Evolutionary conservation across 2,113 vertebrate genomes (phyloP).

Genomic region (Grallaria varia): DNA sequence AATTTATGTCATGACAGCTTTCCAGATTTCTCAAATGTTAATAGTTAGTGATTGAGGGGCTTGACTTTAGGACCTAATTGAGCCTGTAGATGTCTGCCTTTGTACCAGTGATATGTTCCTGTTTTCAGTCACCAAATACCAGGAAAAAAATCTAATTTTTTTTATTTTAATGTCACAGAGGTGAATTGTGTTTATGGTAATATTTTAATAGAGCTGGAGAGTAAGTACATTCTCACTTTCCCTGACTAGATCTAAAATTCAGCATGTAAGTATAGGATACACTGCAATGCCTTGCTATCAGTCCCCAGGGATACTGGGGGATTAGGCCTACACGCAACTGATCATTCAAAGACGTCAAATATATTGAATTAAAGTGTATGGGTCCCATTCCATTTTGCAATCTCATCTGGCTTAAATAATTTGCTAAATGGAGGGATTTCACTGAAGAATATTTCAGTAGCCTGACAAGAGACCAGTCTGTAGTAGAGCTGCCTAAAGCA

Average conservation of each 20-base stretch:
- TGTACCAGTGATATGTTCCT: background rate
- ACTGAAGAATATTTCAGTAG: background rate
- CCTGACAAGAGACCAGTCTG: background rate
- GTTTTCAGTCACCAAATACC: background rate
- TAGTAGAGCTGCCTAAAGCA: background rate
- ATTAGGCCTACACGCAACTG: background rate
- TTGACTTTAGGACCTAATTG: background rate
- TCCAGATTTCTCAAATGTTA: background rate
- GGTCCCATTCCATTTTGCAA: rapidly evolving
- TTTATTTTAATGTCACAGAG: background rate
- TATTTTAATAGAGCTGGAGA: background rate
- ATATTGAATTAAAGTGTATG: background rate
- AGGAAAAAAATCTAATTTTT: background rate
- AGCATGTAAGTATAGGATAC: background rate
- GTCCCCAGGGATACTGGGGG: background rate
- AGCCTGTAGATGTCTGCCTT: background rate
- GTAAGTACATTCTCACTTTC: background rate
- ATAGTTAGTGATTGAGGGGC: background rate
- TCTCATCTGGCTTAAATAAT: background rate
- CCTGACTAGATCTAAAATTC: background rate
- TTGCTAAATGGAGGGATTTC: background rate
- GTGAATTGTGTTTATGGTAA: background rate
- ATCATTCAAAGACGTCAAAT: background rate
- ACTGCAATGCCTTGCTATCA: background rate
- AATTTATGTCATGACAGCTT: background rate